Conservation (phyloP, 2,797 vertebrate species). For the Tragelaphus oryx region DNA sequence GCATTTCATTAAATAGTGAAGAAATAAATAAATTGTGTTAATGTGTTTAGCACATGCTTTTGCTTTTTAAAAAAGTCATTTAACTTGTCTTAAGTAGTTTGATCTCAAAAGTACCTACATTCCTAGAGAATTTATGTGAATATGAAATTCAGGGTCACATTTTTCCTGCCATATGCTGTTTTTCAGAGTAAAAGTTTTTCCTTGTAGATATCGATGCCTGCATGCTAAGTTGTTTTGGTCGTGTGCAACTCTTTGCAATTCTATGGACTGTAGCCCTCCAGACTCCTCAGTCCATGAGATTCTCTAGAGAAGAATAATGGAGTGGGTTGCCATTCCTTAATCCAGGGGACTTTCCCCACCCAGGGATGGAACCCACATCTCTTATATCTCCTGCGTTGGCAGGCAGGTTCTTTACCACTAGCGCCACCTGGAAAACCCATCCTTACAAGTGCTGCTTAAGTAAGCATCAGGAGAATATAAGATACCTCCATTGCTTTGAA, state of each 20-base stretch:
- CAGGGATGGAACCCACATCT: not conserved
- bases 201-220: not conserved
- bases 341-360: not conserved
- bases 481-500: not conserved
- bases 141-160: not conserved
- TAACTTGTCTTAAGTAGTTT: not conserved
- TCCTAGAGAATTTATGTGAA: not conserved
- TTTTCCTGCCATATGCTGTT: not conserved
- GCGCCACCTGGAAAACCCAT: not conserved
- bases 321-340: not conserved
- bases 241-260: not conserved
- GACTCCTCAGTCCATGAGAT: not conserved
- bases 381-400: not conserved
- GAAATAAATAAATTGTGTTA: not conserved
- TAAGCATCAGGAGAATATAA: not conserved
- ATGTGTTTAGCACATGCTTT: not conserved
- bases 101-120: not conserved
- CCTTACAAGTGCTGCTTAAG: not conserved
- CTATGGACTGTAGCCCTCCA: not conserved
- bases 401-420: not conserved
- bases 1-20: slow-evolving; percentile 30
- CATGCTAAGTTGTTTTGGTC: not conserved
- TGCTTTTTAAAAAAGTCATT: not conserved
- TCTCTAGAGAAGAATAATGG: not conserved
- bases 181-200: not conserved